Evolutionary conservation across 2,888 invertebrate species (phyloP).

Genomic region (Macrophya annulata): DNA sequence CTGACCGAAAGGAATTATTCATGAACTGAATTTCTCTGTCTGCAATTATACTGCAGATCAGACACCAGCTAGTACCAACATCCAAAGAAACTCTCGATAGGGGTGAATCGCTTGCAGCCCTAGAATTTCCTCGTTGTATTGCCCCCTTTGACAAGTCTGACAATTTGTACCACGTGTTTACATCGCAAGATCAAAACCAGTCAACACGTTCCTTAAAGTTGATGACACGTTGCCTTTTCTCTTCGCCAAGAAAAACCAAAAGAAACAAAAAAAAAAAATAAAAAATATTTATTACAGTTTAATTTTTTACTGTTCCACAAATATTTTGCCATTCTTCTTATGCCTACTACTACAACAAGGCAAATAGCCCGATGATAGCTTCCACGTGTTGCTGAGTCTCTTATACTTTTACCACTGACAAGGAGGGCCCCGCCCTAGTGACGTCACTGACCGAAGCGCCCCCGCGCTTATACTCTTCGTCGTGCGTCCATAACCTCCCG

Average conservation of each 20-base stretch:
- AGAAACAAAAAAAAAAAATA: not conserved
- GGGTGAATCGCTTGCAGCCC: not conserved
- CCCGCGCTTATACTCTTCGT: not conserved
- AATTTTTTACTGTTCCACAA: not conserved
- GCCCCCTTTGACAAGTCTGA: not conserved
- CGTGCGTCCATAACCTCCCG: slow-evolving; percentile 58
- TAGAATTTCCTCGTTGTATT: not conserved
- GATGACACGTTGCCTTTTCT: not conserved
- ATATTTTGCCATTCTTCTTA: not conserved
- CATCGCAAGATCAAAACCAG: not conserved
- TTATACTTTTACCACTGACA: slow-evolving; percentile 37
- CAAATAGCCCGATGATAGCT: slow-evolving; percentile 64
- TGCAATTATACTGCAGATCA: not conserved
- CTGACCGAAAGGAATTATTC: not conserved
- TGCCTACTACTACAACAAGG: not conserved
- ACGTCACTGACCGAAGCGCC: slow-evolving; percentile 69
- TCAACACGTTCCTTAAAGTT: not conserved
- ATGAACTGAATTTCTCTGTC: not conserved
- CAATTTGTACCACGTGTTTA: not conserved
- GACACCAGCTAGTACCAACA: not conserved
- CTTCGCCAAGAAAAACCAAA: not conserved
- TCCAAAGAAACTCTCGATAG: not conserved
- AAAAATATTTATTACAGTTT: not conserved
- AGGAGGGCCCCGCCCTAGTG: slow-evolving; percentile 76
- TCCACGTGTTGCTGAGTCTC: slow-evolving; percentile 74